Evolutionary conservation across 2,113 vertebrate species (phyloP).

Genomic region (Cheilinus undulatus): DNA sequence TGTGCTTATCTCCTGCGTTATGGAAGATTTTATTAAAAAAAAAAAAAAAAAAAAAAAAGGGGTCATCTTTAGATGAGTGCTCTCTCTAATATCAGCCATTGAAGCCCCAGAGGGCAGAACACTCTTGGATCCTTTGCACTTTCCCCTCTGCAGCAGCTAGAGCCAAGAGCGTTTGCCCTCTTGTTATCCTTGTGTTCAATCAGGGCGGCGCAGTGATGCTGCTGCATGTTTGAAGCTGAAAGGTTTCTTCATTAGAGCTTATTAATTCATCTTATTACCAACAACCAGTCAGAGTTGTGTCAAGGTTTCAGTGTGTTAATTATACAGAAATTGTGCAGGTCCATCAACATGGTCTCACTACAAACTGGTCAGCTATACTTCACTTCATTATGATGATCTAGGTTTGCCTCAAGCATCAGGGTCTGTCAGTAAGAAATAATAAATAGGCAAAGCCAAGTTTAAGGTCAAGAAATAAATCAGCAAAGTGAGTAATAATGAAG

Average conservation of each 20-base stretch:
- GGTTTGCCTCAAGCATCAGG: no score
- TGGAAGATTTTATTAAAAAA: constrained; percentile 42
- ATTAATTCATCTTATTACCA: constrained; percentile 26
- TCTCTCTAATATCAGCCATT: constrained; percentile 41
- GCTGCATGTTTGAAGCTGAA: neutral
- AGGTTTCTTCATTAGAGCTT: neutral
- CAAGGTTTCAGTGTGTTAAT: constrained; percentile 8
- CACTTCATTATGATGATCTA: no score
- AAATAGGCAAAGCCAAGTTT: no score
- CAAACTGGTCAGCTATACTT: no score
- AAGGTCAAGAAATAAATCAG: no score
- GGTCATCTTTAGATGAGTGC: constrained; percentile 51
- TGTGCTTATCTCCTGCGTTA: constrained; percentile 37
- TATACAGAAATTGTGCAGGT: neutral
- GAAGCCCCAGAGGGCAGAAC: constrained; percentile 28
- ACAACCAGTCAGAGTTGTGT: neutral
- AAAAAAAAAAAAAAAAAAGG: constrained; percentile 47
- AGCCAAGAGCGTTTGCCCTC: constrained; percentile 24
- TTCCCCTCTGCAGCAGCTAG: constrained; percentile 22
- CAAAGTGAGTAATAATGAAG: no score
- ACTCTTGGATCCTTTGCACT: constrained; percentile 47
- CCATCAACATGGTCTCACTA: no score
- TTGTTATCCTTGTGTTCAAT: constrained; percentile 10
- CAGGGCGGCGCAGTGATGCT: neutral
- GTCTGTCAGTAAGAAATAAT: no score